Conservation (phyloP, 2,888 invertebrate species). For the Megamerina dolium region DNA sequence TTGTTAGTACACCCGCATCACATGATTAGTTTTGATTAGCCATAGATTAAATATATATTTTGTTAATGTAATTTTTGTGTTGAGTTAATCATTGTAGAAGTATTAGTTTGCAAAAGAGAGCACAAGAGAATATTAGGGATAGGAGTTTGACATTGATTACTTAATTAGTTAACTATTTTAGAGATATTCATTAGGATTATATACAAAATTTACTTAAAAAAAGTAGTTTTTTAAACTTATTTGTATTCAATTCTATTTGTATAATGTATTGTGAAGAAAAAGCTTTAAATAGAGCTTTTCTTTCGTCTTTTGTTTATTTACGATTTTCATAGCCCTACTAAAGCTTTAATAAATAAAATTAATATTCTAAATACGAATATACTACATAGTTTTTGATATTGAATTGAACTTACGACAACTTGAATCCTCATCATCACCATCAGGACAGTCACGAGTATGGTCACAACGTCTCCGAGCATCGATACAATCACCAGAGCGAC, state of each 20-base stretch:
- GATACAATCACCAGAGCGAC: conserved; percentile 59
- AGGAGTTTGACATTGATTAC: too few species aligned
- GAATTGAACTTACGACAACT: conserved; percentile 49
- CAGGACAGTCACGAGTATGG: conserved; percentile 53
- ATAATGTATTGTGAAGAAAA: conserved; percentile 3
- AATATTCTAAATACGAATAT: too few species aligned
- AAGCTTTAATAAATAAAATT: too few species aligned
- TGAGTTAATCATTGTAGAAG: too few species aligned
- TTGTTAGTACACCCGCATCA: conserved; percentile 2
- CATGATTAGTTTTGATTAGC: too few species aligned
- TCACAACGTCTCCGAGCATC: conserved; percentile 53
- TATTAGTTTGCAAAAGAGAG: too few species aligned
- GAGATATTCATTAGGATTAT: too few species aligned
- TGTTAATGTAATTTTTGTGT: too few species aligned
- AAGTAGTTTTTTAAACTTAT: not conserved
- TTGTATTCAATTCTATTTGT: not conserved
- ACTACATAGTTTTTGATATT: not conserved
- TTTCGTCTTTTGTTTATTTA: too few species aligned
- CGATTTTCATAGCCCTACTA: too few species aligned
- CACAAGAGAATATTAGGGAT: too few species aligned
- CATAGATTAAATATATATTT: not conserved
- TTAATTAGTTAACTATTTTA: too few species aligned
- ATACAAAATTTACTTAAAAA: conserved; percentile 17
- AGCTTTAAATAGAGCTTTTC: not conserved
- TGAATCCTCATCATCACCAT: conserved; percentile 57